Evolutionary conservation across 2,888 invertebrate genomes (phyloP).

Genomic region (Mactromeris polynyma): DNA sequence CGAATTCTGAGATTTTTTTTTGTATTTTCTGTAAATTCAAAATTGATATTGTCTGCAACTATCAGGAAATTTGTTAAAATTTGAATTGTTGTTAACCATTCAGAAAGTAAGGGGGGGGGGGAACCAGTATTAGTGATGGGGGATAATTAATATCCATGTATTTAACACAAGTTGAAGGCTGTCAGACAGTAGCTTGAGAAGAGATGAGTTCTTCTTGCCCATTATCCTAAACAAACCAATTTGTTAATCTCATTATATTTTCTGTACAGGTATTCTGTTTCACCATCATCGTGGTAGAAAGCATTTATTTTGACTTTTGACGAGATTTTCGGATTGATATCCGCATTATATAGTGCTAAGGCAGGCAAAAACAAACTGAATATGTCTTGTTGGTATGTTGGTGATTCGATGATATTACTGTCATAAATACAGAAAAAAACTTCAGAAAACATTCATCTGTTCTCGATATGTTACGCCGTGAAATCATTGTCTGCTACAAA

Average conservation of each 20-base stretch:
- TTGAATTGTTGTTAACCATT: neutral
- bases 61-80: neutral
- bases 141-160: conserved; percentile 31
- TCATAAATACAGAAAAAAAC: conserved; percentile 22
- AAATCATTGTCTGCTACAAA: neutral
- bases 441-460: neutral
- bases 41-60: no score
- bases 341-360: conserved; percentile 23
- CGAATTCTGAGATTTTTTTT: no score
- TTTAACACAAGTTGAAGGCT: conserved; percentile 30
- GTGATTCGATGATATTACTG: conserved; percentile 36
- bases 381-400: conserved; percentile 24
- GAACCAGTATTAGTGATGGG: neutral
- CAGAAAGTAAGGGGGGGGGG: neutral
- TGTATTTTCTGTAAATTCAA: no score
- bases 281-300: conserved; percentile 47
- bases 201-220: conserved; percentile 44
- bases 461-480: neutral
- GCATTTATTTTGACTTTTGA: conserved; percentile 66
- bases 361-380: conserved; percentile 32
- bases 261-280: conserved; percentile 55
- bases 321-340: conserved; percentile 63
- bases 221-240: conserved; percentile 64
- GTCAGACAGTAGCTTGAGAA: conserved; percentile 43
- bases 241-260: conserved; percentile 59